These are phyloP conservation scores for Bombus soroeensis DNA, from an alignment of 1,140 invertebrate genomes.

Conservation along the genomic window DNA sequence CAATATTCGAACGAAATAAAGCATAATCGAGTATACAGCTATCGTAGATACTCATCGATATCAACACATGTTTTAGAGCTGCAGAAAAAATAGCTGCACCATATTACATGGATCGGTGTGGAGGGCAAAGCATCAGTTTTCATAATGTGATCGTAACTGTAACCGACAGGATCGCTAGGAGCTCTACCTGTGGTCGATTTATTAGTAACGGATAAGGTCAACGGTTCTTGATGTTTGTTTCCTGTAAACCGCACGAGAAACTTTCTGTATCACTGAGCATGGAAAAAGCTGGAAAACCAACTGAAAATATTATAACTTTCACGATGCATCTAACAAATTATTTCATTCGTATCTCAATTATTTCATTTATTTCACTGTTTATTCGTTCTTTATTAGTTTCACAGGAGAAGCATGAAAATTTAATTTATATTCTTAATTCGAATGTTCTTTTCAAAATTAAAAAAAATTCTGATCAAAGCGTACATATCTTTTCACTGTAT, in stretches of 20 bases:
- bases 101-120: background rate
- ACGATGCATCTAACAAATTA: background rate
- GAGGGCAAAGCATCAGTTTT: background rate
- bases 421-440: background rate
- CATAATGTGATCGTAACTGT: constrained; percentile 11
- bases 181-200: background rate
- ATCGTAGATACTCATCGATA: background rate
- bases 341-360: background rate
- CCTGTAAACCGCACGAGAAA: background rate
- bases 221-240: background rate
- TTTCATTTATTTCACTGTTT: background rate
- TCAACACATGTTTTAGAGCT: background rate
- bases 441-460: background rate
- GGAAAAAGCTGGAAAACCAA: background rate
- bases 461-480: background rate
- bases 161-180: background rate
- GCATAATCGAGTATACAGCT: background rate
- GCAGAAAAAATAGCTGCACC: background rate
- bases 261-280: background rate
- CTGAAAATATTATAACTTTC: background rate
- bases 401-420: background rate
- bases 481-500: too few relatives aligned
- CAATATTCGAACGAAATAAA: background rate
- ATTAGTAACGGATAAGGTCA: background rate
- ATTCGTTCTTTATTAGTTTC: background rate